These are phyloP conservation scores for Cylloceria caligata DNA, from an alignment of 2,888 invertebrate genomes.

Conservation along the genomic window DNA sequence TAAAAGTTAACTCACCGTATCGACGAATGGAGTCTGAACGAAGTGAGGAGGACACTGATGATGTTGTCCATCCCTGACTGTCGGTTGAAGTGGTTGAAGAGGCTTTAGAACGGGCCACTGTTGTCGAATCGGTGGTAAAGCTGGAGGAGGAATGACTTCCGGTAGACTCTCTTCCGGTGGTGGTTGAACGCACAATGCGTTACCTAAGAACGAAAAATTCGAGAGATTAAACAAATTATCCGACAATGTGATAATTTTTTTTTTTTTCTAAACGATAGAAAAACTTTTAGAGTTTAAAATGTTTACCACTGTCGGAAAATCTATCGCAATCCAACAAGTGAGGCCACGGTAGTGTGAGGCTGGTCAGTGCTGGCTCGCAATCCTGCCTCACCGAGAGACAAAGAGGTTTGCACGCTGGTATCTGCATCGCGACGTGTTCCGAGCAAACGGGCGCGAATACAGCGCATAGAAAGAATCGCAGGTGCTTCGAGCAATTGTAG, in stretches of 20 bases:
- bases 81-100: conserved; percentile 72
- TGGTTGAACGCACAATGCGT: conserved; percentile 84
- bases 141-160: conserved; percentile 71
- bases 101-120: conserved; percentile 77
- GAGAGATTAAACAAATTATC: background rate
- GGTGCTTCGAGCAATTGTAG: conserved; percentile 92
- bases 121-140: conserved; percentile 71
- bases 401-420: conserved; percentile 94
- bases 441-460: conserved; percentile 96
- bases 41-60: conserved; percentile 88
- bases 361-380: conserved; percentile 89
- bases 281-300: background rate
- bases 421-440: conserved; percentile 93
- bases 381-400: conserved; percentile 92
- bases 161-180: conserved; percentile 84
- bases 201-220: conserved; percentile 80
- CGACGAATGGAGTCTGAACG: conserved; percentile 86
- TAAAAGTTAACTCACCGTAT: conserved; percentile 73
- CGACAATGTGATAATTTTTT: background rate
- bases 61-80: conserved; percentile 74
- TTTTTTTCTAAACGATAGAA: background rate
- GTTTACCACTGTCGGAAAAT: conserved; percentile 89
- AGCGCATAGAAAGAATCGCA: conserved; percentile 95
- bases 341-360: conserved; percentile 89
- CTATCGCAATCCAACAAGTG: conserved; percentile 91